Base-by-base conservation (phyloP, 1,140 invertebrate genomes). In the Choristoneura fumiferana region DNA sequence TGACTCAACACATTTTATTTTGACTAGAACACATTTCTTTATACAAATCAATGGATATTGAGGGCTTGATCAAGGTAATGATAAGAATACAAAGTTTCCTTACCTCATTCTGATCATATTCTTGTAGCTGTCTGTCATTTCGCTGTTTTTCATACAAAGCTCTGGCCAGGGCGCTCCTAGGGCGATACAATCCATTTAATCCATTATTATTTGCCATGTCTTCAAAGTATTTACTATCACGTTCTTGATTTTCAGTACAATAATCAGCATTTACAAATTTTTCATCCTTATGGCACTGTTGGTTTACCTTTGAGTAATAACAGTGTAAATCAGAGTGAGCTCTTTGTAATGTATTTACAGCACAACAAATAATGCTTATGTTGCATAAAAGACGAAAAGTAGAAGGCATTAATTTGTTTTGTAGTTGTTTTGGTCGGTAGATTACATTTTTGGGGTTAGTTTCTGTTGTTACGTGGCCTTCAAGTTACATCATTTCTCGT, bases 61-160 rank as follows among this genome's bases (percentile, higher is more conserved):
- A n/a, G n/a, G n/a, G n/a, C n/a, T n/a, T n/a, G n/a, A 55, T 37
- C 33, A 37, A 36, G 2, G 14, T 34, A 57, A 57, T 52, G 36
- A 15, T 18, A 56, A 57, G 12, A 49, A 58, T 38, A 54, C 15
- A 35, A 54, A 54, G 52, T 36, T 45, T 6, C 75, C 92, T 92
- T 82, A 94, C 94, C 91, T 92, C 89, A 53, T 87, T 90, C 73
- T 94, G 93, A 75, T 95, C 93, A 70, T 93, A 90, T 15, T 87
- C 81, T 61, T 91, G 88, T 0, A 94, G 89, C 60, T 91, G 87
- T 69, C 93, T 91, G 77, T 95, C 94, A 64, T 92, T 92, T 54
- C 89, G 78, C 64, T 94, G 93, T 76, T 94, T 93, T 65, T 94
- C 91, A 85, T 94, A 94, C 4, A 95, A 81, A 33, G 93, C 89